These are phyloP conservation scores for Melanogrammus aeglefinus DNA, from an alignment of 2,797 vertebrate genomes.

Conservation along the genomic window DNA sequence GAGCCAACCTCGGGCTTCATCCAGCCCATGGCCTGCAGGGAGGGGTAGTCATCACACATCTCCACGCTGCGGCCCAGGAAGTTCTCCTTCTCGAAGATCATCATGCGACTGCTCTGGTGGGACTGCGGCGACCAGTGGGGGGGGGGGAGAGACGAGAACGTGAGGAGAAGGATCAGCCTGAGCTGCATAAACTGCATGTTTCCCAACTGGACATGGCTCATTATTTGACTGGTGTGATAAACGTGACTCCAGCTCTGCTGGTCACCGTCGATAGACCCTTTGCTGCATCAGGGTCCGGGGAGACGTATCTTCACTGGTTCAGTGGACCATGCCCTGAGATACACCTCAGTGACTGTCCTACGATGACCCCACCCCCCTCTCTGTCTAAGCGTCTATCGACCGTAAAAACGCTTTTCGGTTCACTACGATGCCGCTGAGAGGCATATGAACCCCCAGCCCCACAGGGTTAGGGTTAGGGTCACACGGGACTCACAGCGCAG, in stretches of 20 bases:
- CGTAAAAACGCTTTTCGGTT: background rate
- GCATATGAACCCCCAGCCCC: background rate
- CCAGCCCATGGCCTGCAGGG: constrained; percentile 84
- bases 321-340: background rate
- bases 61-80: constrained; percentile 78
- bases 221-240: no score
- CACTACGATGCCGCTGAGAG: background rate
- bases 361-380: background rate
- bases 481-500: constrained; percentile 74
- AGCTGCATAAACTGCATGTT: background rate
- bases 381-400: background rate
- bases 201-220: background rate
- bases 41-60: constrained; percentile 80
- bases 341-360: background rate
- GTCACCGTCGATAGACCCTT: background rate
- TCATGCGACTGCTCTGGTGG: constrained; percentile 74
- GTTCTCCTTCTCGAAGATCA: constrained; percentile 77
- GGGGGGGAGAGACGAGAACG: background rate
- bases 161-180: background rate
- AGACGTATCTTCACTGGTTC: background rate
- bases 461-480: no score
- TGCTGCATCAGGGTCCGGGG: background rate
- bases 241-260: no score
- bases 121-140: constrained; percentile 48
- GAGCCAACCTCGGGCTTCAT: constrained; percentile 76